These are phyloP conservation scores for Lamellibrachia columna DNA, from an alignment of 2,888 invertebrate species.

Conservation along the genomic window DNA sequence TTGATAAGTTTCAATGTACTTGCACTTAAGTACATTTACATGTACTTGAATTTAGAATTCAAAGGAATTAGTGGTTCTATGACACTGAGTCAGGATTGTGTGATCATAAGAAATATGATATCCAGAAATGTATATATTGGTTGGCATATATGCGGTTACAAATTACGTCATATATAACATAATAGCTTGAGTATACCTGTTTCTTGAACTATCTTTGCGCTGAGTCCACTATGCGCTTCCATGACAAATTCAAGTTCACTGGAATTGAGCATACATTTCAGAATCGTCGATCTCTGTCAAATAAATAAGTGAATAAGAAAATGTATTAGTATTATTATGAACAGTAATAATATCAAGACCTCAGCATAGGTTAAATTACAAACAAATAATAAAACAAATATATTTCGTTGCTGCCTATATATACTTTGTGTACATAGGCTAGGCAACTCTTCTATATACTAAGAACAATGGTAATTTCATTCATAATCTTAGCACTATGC, in stretches of 20 bases:
- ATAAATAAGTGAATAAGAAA: slow-evolving; percentile 30
- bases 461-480: too few species aligned
- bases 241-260: slow-evolving; percentile 65
- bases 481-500: too few species aligned
- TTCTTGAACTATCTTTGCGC: slow-evolving; percentile 67
- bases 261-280: slow-evolving; percentile 64
- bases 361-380: neutral
- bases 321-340: neutral
- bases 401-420: neutral
- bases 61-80: too few species aligned
- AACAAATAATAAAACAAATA: neutral
- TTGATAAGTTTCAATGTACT: too few species aligned
- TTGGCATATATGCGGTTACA: neutral
- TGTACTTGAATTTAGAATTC: too few species aligned
- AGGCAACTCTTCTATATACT: too few species aligned
- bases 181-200: slow-evolving; percentile 55
- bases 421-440: neutral
- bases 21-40: too few species aligned
- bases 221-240: slow-evolving; percentile 67
- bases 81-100: too few species aligned
- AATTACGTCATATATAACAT: neutral
- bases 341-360: neutral
- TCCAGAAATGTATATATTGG: neutral
- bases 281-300: slow-evolving; percentile 58
- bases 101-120: neutral